phyloP scores from a whole-genome alignment of 2,888 invertebrate species.

The Aporophyla lueneburgensis region DNA sequence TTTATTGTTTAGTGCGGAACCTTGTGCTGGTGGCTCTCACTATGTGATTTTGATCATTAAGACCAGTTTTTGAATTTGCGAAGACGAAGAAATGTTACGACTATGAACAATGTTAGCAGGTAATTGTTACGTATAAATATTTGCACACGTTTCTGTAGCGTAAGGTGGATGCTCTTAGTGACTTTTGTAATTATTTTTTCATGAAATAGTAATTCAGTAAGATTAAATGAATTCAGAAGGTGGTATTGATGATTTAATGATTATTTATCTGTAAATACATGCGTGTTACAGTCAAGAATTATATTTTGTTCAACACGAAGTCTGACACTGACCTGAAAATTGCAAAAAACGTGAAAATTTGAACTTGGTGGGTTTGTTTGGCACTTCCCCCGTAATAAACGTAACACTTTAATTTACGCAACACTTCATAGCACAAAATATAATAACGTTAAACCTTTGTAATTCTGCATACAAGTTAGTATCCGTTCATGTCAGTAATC shows the following conservation, averaged over 20 bases:
- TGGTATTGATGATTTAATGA: too few species aligned
- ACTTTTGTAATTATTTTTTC: too few species aligned
- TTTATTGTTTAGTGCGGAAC: constrained; percentile 49
- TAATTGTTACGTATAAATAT: not conserved
- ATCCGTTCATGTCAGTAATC: not conserved
- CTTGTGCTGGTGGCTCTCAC: constrained; percentile 24
- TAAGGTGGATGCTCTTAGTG: too few species aligned
- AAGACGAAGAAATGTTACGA: not conserved
- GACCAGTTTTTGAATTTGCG: not conserved
- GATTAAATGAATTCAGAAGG: too few species aligned
- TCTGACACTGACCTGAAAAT: too few species aligned
- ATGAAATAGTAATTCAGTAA: too few species aligned
- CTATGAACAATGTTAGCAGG: not conserved
- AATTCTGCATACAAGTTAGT: not conserved
- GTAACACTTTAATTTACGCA: not conserved
- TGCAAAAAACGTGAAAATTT: too few species aligned
- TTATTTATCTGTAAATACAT: too few species aligned
- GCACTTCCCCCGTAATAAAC: not conserved
- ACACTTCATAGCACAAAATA: not conserved
- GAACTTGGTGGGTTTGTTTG: too few species aligned
- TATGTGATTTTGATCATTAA: constrained; percentile 29
- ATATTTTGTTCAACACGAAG: too few species aligned
- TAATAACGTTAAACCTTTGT: not conserved
- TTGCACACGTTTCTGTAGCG: not conserved
- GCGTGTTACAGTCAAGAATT: too few species aligned